Percentiles rank a stretch among this genome's conserved stretches.
Evolutionary conservation across 2,888 invertebrate genomes (phyloP).

Genomic region (Drosophila formosana): DNA sequence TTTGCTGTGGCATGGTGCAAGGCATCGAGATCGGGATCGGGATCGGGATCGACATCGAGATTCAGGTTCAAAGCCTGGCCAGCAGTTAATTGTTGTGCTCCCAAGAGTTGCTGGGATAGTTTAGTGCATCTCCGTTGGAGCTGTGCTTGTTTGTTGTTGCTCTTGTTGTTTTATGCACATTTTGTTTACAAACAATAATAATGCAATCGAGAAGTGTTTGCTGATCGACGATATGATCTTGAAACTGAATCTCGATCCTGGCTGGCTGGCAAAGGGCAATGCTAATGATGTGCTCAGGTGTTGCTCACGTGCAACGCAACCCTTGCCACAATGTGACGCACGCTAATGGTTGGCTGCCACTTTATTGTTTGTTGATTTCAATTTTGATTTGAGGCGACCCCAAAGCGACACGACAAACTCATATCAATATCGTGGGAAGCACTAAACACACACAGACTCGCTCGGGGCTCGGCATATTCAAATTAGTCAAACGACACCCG

Average conservation of each 20-base stretch:
- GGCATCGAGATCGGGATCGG: constrained; percentile 3
- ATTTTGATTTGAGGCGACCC: constrained; percentile 46
- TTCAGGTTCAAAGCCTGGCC: constrained; percentile 40
- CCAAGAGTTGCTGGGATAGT: constrained; percentile 32
- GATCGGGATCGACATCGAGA: too few relatives aligned
- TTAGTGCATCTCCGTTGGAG: constrained; percentile 36
- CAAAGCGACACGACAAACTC: constrained; percentile 47
- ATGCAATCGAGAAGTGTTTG: constrained; percentile 37
- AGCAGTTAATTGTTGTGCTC: constrained; percentile 57
- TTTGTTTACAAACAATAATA: constrained; percentile 67
- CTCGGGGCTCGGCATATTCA: constrained; percentile 56
- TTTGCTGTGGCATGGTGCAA: constrained; percentile 26
- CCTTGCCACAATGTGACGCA: constrained; percentile 26
- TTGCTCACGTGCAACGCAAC: constrained; percentile 46
- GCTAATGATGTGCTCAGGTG: constrained; percentile 37
- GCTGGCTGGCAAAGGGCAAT: not conserved
- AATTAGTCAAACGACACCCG: constrained; percentile 57
- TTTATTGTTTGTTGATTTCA: constrained; percentile 60
- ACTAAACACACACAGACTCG: constrained; percentile 43
- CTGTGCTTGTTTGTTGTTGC: constrained; percentile 22
- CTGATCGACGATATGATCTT: constrained; percentile 22
- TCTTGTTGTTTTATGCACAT: constrained; percentile 7
- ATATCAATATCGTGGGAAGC: constrained; percentile 78
- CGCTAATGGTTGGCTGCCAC: constrained; percentile 58
- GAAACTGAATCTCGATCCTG: constrained; percentile 4